Evolutionary conservation across 2,797 vertebrate species (phyloP), one percentile per base, ranked within the genome.

Genomic region (Myoxocephalus aenaeus): DNA sequence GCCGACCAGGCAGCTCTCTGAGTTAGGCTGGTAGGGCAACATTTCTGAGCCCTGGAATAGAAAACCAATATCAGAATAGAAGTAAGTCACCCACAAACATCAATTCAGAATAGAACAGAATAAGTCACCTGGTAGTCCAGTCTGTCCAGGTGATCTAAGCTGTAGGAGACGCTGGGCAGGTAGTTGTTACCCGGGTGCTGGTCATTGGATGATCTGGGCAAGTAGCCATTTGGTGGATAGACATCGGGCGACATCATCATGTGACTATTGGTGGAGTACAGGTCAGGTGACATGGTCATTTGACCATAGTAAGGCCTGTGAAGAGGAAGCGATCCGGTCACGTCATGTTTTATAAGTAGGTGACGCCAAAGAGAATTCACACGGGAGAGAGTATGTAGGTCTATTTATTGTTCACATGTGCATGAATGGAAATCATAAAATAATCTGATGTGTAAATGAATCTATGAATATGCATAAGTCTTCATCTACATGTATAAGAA

Each of bases 101-200:
- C 5, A 11, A 9, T 4, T 27, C 0, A 58, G 50, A 77, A 64
- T 20, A 32, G 32, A 32, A 32, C 32, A 22, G 2, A 38, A 12
- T 5, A 1, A 27, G 3, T 77, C 66, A 93, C 92, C 91, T 92
- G 89, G 62, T 86, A 90, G 58, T 92, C 92, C 73, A 95, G 87
- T 12, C 89, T 73, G 86, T 93, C 92, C 81, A 93, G 89, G 79
- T 93, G 91, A 56, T 94, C 93, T 17, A 93, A 56, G 73, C 91
- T 93, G 87, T 93, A 94, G 64, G 94, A 93, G 56, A 93, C 91
- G 2, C 91, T 93, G 40, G 94, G 94, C 65, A 94, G 86, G 88
- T 91, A 94, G 83, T 8, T 83, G 65, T 46, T 85, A 22, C 70
- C 81, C 14, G 17, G 79, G 11, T 90, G 93, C 56, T 87, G 92